Evolutionary conservation across 2,888 invertebrate genomes (phyloP), one percentile per base, ranked within the genome.

Genomic region (Vesta saturnalis): DNA sequence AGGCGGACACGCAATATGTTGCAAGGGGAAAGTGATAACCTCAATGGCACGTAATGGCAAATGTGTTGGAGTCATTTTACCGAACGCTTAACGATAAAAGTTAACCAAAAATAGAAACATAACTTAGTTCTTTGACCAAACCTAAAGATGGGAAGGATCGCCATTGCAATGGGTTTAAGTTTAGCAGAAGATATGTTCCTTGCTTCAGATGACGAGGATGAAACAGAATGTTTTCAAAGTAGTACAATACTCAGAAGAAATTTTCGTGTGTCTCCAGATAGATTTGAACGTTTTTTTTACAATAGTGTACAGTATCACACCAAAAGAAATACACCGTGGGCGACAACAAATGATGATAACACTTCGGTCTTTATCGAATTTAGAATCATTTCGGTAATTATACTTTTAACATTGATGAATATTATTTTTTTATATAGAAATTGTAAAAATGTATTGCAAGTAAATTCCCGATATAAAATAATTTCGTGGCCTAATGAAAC

Each of bases 321-420:
- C 19, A 10, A 15, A 1, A 15, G 19, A 49, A 49, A 18, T 18
- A 3, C 19, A 14, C 19, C 15, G 49, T 49, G 49, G 49, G 1
- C 49, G 19, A 18, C 49, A 15, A 18, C 4, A 8, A 3, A 49
- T 49, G 4, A 16, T 57, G 39, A 57, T 57, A 2, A 57, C 16
- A 12, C 18, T 57, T 15, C 39, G 57, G 57, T 57, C 15, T 39
- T 39, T 57, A 39, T 35, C 16, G 12, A 57, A 57, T 18, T 6
- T 39, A n/a, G 57, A 57, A 18, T 39, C 15, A 35, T 57, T 57
- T 39, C 15, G 57, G 57, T 57, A 39, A 39, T 15, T 49, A 57
- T 39, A 30, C 15, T 6, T 1, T 57, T 16, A 35, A 57, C n/a
- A n/a, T n/a, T 57, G 12, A 10, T 16, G n/a, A 22, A 56, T 56